Evolutionary conservation across 92 coral and sea anemone genomes (phyloP), one percentile per base, ranked within the genome.

Genomic region (Palythoa grandis): DNA sequence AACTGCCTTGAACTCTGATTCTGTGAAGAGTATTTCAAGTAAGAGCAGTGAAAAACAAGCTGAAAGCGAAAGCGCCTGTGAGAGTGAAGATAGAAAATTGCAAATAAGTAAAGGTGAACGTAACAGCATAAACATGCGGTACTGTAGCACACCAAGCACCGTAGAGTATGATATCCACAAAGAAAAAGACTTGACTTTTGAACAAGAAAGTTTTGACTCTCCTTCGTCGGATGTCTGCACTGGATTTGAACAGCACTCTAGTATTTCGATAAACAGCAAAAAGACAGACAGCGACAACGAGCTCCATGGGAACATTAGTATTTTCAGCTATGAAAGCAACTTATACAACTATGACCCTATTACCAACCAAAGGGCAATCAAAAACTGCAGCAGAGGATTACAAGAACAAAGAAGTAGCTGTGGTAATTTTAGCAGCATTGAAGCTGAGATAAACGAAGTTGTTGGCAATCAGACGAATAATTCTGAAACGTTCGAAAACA

Each of bases 111-210:
- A 23, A 58, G 52, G 17, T 2, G 83, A 19, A 19, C 47, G 39
- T n/a, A 78, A 37, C 9, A 52, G 15, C 16, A 61, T 5, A 19
- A 60, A 38, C 54, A 52, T 23, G 19, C 54, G 66, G 3, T 43
- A 29, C 37, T 61, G 72, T 19, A 78, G 83, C 56, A 78, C 83
- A 60, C 83, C 83, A 8, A 61, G 83, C 56, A 78, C 83, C n/a
- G 72, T 39, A 68, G 87, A 84, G 23, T 57, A 84, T 61, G 80
- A 84, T 17, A 20, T 71, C 70, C 22, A 68, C 54, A 53, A 37
- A 24, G 80, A 72, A 47, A 17, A 23, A n/a, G 53, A 52, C 35
- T 11, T 16, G 35, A 43, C n/a, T 8, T 66, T 25, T 47, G 71
- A 72, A 37, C 50, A 72, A 57, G 78, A 15, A 60, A 11, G 72